Evolutionary conservation across 2,113 vertebrate genomes (phyloP).

Genomic region (Elachura formosa): DNA sequence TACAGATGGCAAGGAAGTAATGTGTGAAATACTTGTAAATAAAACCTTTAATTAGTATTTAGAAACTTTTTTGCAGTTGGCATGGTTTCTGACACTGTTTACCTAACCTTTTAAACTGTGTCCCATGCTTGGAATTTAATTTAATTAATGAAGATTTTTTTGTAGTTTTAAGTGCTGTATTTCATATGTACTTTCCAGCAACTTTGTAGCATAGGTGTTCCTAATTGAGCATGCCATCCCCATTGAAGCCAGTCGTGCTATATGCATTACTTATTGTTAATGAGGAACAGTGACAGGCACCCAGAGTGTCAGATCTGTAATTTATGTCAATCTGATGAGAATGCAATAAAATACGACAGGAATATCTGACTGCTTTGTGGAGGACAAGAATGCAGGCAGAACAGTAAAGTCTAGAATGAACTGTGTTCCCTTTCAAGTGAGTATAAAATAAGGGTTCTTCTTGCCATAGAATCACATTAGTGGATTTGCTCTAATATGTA

Average conservation of each 20-base stretch:
- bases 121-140: not conserved
- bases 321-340: not conserved
- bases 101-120: not conserved
- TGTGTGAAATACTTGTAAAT: slow-evolving; percentile 13
- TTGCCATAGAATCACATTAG: not conserved
- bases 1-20: slow-evolving; percentile 10
- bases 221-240: not conserved
- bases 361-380: not conserved
- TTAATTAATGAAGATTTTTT: not conserved
- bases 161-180: not conserved
- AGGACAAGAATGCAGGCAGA: not conserved
- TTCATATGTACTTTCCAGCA: not conserved
- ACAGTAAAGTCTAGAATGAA: not conserved
- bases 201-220: not conserved
- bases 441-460: not conserved
- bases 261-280: not conserved
- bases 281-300: not conserved
- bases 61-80: not conserved
- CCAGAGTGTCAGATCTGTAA: not conserved
- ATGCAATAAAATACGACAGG: not conserved
- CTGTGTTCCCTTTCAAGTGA: not conserved
- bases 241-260: not conserved
- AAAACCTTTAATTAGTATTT: slow-evolving; percentile 34
- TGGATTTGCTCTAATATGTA: not conserved
- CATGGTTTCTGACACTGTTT: not conserved